Evolutionary conservation across 92 coral and sea anemone genomes (phyloP), one percentile per base, ranked within the genome.

Genomic region (Siderastrea radians): DNA sequence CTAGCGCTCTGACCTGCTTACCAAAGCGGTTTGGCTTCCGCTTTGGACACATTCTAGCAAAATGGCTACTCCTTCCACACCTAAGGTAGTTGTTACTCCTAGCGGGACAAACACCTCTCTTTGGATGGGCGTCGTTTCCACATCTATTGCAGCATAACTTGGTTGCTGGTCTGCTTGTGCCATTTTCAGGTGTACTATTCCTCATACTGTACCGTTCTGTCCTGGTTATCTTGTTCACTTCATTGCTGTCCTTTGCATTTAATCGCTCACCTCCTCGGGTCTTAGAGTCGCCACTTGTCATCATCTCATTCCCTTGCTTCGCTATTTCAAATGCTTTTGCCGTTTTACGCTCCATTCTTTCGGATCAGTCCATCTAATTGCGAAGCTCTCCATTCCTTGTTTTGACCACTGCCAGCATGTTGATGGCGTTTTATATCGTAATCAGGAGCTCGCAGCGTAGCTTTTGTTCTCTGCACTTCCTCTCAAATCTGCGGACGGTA

Each of bases 181-280:
- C 57, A 5, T 2, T 53, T 10, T 53, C 57, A 5, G 10, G 57
- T 10, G 57, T 53, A 10, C 10, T 53, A 53, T 52, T 52, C 8
- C 55, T 52, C 69, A 16, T 48, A 65, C 90, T 86, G 76, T 86
- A 86, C 67, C 90, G 54, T 43, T 85, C 90, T 53, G 85, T 85
- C 68, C 84, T 52, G 61, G 68, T 86, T 38, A 79, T 75, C 73
- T 72, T 68, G 45, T 72, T 79, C 81, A 69, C 85, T 52, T 87
- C 86, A 14, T 68, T 52, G 38, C 38, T 26, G 38, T 26, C 38
- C 38, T 26, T 26, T 26, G 38, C 38, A 26, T 26, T 26, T 26
- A 26, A 26, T 26, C 38, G 38, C 55, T 52, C 6, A 52, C 8
- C 55, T 52, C 1, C 55, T 52, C 8, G 5, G 8, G 55, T 8